Base-by-base conservation (phyloP, 1,140 invertebrate genomes). In the Conus betulinus region DNA sequence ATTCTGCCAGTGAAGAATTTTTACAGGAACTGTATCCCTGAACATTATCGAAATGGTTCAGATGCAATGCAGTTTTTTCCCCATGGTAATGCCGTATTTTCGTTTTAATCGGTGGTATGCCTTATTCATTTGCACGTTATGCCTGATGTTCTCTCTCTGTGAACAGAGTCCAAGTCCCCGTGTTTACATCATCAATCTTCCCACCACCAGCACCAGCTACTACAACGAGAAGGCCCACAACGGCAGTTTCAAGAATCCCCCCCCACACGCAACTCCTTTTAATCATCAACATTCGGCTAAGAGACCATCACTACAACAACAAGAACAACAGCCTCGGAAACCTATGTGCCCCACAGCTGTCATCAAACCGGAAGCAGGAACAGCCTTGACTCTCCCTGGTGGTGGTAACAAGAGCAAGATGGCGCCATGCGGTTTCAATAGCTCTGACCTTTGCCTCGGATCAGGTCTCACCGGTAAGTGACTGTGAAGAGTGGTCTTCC, bases 331-430 rank as follows among this genome's bases (percentile, higher is more conserved):
- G 52, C 84, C 74, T n/a, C 63, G 71, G 52, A 55, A 78, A 53
- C 15, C 10, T 4, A 63, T 51, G 39, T 71, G 74, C 51, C 39
- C 51, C 39, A 79, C 85, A 25, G n/a, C 85, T 7, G n/a, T 71
- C 67, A 39, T 87, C 71, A 87, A 87, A 76, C 76, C 85, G 74
- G 85, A 87, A 57, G 27, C 74, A 2, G 53, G 63, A 17, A 7
- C 52, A 27, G 27, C 53, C 5, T 6, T n/a, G 13, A 23, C 85
- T 20, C 23, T 74, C 74, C 7, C 53, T 51, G 52, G 52, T 27
- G 71, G 71, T 17, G 71, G 67, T n/a, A 71, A 78, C 71, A 87
- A 87, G 53, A 87, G 71, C 85, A 87, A 79, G 85, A 79, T 39
- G 85, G 71, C 71, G 7, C 74, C 85, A 6, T 78, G 74, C 27